These are phyloP conservation scores for Mirza zaza DNA, from an alignment of 2,113 vertebrate species.

Conservation along the genomic window DNA sequence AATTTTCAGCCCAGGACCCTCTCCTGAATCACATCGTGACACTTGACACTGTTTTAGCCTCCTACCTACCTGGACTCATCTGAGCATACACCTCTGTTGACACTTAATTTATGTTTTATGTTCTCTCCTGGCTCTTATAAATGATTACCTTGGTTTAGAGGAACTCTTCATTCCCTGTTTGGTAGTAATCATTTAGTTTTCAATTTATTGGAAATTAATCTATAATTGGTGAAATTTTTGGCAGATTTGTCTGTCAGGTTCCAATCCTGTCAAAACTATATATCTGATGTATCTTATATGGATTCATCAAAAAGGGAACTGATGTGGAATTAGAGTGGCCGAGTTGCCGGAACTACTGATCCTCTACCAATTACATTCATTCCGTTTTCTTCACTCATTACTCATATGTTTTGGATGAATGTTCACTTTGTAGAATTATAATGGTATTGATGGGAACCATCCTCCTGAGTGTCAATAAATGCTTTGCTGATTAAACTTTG, in stretches of 20 bases:
- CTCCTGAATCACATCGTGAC: background rate
- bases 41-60: background rate
- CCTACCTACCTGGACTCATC: background rate
- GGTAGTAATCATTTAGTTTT: background rate
- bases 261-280: background rate
- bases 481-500: background rate
- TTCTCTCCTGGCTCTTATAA: background rate
- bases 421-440: background rate
- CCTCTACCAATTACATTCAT: background rate
- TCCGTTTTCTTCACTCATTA: background rate
- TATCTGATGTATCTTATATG: background rate
- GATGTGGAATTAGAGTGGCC: background rate
- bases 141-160: background rate
- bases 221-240: background rate
- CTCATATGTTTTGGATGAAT: background rate
- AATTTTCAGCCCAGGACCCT: background rate
- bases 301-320: background rate
- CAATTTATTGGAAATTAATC: background rate
- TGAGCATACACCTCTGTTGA: background rate
- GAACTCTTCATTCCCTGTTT: background rate
- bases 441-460: background rate
- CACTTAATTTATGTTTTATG: background rate
- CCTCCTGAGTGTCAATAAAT: background rate
- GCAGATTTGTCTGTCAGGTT: background rate
- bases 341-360: background rate